Base-by-base conservation (phyloP, 2,888 invertebrate genomes). In the Leptarthrus brevirostris region DNA sequence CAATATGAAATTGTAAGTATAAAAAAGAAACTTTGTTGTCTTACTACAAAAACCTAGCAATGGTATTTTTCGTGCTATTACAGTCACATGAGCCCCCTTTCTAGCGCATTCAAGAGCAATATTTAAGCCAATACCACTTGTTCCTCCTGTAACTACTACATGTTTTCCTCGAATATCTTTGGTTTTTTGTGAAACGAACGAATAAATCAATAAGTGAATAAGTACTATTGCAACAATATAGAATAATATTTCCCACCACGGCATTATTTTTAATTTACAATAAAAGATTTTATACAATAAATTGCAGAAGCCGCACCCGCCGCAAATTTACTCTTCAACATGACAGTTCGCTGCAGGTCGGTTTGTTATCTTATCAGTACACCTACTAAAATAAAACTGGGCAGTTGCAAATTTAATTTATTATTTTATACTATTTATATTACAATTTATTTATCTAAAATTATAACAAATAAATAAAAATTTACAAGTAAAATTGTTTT, bases 101-200 rank as follows among this genome's bases (percentile, higher is more conserved):
- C 87, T 87, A 0, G 91, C 93, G 8, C 92, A 93, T 80, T 93
- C 89, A 24, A 91, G 86, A 0, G 96, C 97, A 12, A 93, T 84
- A 74, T 91, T 89, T 83, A 94, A 92, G 0, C 98, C 98, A 79
- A 98, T 98, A 5, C 98, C 98, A 85, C 95, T 96, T 0, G 97
- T 97, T 10, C 97, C 98, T 52, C 98, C 98, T 26, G 97, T 97
- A 53, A 98, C 87, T 20, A 91, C 89, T 30, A 92, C 89, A 86
- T 91, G 91, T 80, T 86, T 88, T 4, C 86, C 86, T 52, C 84
- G 79, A 61, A 89, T 70, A 3, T 56, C 70, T 69, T 74, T 75
- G 2, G 30, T 5, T 12, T 76, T 77, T 26, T 52, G 64, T 8
- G 54, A 64, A 1, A 74, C 66, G 36, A 73, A 74, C n/a, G 53